Conservation (phyloP, 1,140 invertebrate species). For the Zeugodacus cucurbitae region DNA sequence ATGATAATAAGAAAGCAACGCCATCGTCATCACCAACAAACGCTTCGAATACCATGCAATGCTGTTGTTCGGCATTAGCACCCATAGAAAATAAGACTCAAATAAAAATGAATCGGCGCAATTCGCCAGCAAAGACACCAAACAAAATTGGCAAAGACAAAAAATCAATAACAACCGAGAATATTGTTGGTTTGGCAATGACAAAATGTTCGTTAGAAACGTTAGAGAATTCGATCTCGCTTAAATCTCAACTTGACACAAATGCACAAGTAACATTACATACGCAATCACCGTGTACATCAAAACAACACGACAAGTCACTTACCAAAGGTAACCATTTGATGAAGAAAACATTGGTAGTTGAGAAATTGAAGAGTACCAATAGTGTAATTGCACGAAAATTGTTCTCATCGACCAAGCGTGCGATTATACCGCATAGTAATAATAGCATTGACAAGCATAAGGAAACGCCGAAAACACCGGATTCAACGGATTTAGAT, state of each 20-base stretch:
- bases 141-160: not conserved
- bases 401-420: not conserved
- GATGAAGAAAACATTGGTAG: slow-evolving; percentile 18
- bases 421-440: not conserved
- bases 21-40: not conserved
- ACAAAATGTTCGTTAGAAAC: not conserved
- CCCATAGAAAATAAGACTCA: not conserved
- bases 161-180: not conserved
- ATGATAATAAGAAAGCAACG: not conserved
- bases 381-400: slow-evolving; percentile 6
- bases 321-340: not conserved
- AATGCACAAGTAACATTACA: not conserved
- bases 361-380: slow-evolving; percentile 2
- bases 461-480: not conserved
- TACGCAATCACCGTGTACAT: not conserved
- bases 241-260: not conserved
- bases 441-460: not conserved
- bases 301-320: not conserved
- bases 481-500: not conserved
- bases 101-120: not conserved
- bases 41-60: not conserved
- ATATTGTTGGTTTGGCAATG: not conserved
- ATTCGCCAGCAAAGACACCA: not conserved
- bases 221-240: not conserved
- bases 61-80: not conserved